These are phyloP conservation scores for Onychomys torridus DNA, from an alignment of 2,797 vertebrate genomes.

Conservation along the genomic window DNA sequence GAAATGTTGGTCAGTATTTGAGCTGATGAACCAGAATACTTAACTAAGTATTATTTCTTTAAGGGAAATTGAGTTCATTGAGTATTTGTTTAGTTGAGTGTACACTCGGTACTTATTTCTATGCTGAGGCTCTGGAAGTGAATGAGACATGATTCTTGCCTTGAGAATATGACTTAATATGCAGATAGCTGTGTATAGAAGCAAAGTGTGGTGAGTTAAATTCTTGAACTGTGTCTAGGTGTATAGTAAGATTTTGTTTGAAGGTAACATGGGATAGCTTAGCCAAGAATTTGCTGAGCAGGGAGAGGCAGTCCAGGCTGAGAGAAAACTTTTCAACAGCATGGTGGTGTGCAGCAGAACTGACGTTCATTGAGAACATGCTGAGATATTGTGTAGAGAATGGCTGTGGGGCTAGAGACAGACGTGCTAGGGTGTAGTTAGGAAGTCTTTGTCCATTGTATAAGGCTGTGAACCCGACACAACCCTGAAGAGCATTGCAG, in stretches of 20 bases:
- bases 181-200: background rate
- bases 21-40: background rate
- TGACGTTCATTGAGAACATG: background rate
- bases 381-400: background rate
- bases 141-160: slow-evolving; percentile 38
- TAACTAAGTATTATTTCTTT: background rate
- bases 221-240: background rate
- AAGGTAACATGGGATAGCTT: background rate
- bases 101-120: background rate
- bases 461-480: background rate
- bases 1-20: slow-evolving; percentile 46
- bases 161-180: slow-evolving; percentile 1
- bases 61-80: background rate
- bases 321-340: background rate
- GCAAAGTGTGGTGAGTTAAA: slow-evolving; percentile 19
- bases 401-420: background rate
- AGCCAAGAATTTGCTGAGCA: background rate
- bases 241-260: background rate
- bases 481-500: background rate
- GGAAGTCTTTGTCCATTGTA: background rate
- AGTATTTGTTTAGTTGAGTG: background rate
- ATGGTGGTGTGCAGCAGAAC: background rate
- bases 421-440: background rate
- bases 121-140: slow-evolving; percentile 17
- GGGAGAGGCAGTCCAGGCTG: background rate